These are phyloP conservation scores for Chaetura pelagica DNA, from an alignment of 2,113 vertebrate species.

Conservation along the genomic window DNA sequence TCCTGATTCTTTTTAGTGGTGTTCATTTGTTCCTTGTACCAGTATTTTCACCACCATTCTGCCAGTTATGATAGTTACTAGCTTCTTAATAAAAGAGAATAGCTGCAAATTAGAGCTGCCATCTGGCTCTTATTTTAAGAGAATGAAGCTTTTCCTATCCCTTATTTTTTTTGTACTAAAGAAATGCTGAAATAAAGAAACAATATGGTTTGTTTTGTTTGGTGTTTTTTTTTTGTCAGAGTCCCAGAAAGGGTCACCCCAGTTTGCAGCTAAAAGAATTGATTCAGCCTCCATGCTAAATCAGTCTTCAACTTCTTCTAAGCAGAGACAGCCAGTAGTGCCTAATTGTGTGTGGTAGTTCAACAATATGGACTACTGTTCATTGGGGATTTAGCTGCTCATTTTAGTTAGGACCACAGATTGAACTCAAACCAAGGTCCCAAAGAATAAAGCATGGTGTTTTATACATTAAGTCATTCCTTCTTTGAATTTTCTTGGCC, in stretches of 20 bases:
- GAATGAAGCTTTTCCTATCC: background rate
- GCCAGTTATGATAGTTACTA: constrained; percentile 13
- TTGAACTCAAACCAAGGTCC: constrained; percentile 56
- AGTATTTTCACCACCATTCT: background rate
- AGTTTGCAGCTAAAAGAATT: constrained; percentile 26
- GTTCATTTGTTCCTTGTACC: constrained; percentile 8
- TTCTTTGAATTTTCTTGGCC: constrained; percentile 57
- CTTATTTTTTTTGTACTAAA: constrained; percentile 24
- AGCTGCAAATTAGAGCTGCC: constrained; percentile 26
- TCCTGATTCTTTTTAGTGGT: background rate
- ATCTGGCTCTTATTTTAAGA: constrained; percentile 51
- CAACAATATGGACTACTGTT: constrained; percentile 55
- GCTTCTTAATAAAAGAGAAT: constrained; percentile 58
- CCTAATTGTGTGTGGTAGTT: constrained; percentile 68
- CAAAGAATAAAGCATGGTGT: constrained; percentile 54
- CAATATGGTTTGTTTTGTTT: background rate
- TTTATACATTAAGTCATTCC: constrained; percentile 57
- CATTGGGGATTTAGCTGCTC: constrained; percentile 63
- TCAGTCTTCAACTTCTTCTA: constrained; percentile 52
- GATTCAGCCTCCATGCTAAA: constrained; percentile 38
- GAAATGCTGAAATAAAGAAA: constrained; percentile 43
- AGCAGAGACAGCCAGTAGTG: constrained; percentile 65
- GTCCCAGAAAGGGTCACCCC: background rate
- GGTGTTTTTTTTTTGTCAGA: background rate
- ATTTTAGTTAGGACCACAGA: constrained; percentile 69